Evolutionary conservation across 2,113 vertebrate genomes (phyloP).

Genomic region (Gymnarchus niloticus): DNA sequence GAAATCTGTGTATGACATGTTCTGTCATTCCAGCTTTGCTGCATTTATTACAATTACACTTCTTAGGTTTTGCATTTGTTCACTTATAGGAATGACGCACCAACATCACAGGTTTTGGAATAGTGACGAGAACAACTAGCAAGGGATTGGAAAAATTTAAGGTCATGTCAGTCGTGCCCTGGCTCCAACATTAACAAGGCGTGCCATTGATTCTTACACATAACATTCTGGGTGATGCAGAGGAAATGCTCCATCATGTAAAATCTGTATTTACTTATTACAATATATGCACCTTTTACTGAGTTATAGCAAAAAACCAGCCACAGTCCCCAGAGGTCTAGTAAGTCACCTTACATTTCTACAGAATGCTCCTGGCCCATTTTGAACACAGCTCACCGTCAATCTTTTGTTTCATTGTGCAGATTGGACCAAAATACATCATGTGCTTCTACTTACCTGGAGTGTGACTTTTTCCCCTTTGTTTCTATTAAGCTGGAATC

Average conservation of each 20-base stretch:
- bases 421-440: not conserved
- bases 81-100: not conserved
- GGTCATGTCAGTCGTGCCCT: not conserved
- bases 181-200: not conserved
- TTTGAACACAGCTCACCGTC: not conserved
- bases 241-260: not conserved
- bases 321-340: not conserved
- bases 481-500: not conserved
- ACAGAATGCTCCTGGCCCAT: not conserved
- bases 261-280: too few relatives aligned
- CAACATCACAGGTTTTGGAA: not conserved
- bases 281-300: not conserved
- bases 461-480: not conserved
- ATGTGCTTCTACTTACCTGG: not conserved
- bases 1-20: not conserved
- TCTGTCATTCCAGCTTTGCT: not conserved
- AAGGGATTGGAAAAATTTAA: not conserved
- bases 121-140: not conserved
- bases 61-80: not conserved
- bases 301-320: not conserved
- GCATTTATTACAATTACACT: not conserved
- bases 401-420: not conserved
- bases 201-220: too few relatives aligned
- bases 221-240: not conserved
- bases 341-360: not conserved